These are phyloP conservation scores for Neopelma chrysocephalum DNA, from an alignment of 2,797 vertebrate species.

Conservation along the genomic window DNA sequence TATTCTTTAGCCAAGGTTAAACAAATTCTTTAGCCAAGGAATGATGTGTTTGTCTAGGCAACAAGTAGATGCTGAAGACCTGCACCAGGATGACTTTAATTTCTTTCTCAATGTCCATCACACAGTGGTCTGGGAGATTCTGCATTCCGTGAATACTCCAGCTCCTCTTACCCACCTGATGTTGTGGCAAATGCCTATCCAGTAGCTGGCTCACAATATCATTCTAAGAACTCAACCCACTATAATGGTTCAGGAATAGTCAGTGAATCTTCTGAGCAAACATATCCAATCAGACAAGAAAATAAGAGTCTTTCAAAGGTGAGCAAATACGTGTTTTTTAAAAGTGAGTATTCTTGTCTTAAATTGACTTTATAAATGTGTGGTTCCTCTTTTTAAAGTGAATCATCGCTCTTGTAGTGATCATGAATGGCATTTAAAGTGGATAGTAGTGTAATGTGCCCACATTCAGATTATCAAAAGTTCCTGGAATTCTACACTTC, in stretches of 20 bases:
- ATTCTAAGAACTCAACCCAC: background rate
- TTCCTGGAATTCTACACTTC: background rate
- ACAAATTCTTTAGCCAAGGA: background rate
- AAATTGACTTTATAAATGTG: background rate
- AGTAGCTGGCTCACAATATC: slow-evolving; percentile 24
- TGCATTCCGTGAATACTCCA: slow-evolving; percentile 48
- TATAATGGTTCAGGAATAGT: slow-evolving; percentile 2
- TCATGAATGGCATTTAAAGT: background rate
- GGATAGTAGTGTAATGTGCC: background rate
- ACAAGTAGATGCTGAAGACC: slow-evolving; percentile 35
- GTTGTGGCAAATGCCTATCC: slow-evolving; percentile 48
- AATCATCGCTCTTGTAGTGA: background rate
- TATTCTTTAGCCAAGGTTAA: background rate
- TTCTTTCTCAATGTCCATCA: slow-evolving; percentile 58
- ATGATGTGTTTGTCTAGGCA: slow-evolving; percentile 39
- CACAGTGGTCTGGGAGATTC: slow-evolving; percentile 33
- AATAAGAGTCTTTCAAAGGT: slow-evolving; percentile 64
- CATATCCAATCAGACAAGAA: slow-evolving; percentile 28
- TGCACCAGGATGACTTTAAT: slow-evolving; percentile 1
- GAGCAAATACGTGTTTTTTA: background rate
- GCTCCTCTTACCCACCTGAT: slow-evolving; percentile 39
- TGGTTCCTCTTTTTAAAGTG: background rate
- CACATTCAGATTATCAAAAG: background rate
- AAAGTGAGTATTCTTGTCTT: background rate
- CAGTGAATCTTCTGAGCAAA: slow-evolving; percentile 35